Evolutionary conservation across 1,140 invertebrate genomes (phyloP), one percentile per base, ranked within the genome.

Genomic region (Ostrea edulis): DNA sequence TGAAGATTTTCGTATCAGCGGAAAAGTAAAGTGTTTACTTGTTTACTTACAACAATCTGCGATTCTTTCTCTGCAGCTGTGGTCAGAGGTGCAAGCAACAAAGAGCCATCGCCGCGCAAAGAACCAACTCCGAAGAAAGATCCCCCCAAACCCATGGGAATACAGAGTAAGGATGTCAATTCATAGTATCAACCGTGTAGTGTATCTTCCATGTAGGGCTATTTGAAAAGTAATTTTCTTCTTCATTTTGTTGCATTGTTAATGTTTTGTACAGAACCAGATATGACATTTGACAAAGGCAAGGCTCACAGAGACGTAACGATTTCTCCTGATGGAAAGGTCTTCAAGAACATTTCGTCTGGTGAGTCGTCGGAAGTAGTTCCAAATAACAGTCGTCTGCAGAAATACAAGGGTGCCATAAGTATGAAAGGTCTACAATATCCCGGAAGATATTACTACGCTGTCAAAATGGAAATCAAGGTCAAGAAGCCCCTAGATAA

Each of bases 221-320:
- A 20, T 58, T n/a, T 11, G 20, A 58, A 58, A 58, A 20, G 1
- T 58, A 58, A 12, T 12, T 58, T 58, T 9, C 14, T 58, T 58
- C 4, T 11, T 55, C 9, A 55, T 22, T 81, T 51, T 81, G 12
- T 77, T 81, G 20, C 9, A 81, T 20, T 25, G 8, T 35, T 7
- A 1, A 9, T 82, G 82, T 82, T 53, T 53, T 55, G 83, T 77
- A n/a, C n/a, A 88, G 87, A 65, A 14, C 82, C 87, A 53, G 87
- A 77, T 22, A 54, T 88, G 25, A 82, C 65, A 17, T 85, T 89
- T 25, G 89, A 89, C n/a, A 54, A 55, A 11, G 77, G 54, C 12
- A 85, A 87, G 22, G 89, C 89, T 2, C 89, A 89, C 53, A 82
- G 29, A 83, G 89, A 89, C 58, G 86, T 89, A 2, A 83, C 89